Conservation (phyloP, 1,140 invertebrate species). For the Drepana arcuata region DNA sequence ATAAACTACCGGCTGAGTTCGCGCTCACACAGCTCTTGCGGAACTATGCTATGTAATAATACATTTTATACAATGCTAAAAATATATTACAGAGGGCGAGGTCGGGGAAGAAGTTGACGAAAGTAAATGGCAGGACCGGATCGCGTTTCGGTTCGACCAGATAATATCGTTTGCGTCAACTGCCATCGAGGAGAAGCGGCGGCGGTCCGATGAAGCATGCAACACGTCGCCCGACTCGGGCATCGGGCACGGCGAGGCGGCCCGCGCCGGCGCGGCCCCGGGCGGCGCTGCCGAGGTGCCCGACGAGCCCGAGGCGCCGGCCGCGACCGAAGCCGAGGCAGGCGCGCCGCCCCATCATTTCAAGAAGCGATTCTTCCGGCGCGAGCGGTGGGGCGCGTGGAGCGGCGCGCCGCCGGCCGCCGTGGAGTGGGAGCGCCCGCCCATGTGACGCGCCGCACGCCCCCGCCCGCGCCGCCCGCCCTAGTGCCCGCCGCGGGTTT, state of each 20-base stretch:
- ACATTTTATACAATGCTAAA: no score
- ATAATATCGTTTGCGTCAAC: constrained; percentile 89
- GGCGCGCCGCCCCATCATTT: constrained; percentile 76
- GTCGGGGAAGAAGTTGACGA: constrained; percentile 75
- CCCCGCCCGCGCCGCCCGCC: neutral
- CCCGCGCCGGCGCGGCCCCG: constrained; percentile 58
- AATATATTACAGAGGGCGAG: constrained; percentile 67
- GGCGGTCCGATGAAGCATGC: constrained; percentile 77
- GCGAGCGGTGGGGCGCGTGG: constrained; percentile 74
- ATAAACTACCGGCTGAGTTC: no score
- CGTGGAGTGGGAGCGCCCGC: constrained; percentile 77
- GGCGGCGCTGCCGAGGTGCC: constrained; percentile 66
- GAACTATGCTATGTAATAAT: no score
- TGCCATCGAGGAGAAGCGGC: constrained; percentile 84
- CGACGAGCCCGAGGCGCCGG: constrained; percentile 14
- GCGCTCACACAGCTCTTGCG: no score
- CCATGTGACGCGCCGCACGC: constrained; percentile 38
- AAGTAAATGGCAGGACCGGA: constrained; percentile 87
- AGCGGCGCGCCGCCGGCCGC: constrained; percentile 48
- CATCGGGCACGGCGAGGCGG: constrained; percentile 78
- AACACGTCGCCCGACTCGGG: constrained; percentile 86
- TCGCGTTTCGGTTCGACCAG: constrained; percentile 89
- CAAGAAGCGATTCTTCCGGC: constrained; percentile 86
- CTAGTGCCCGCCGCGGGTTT: constrained; percentile 8
- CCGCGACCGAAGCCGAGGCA: constrained; percentile 24